These are phyloP conservation scores for Astreopora myriophthalma DNA, from an alignment of 64 coral and sea anemone species.

Conservation along the genomic window DNA sequence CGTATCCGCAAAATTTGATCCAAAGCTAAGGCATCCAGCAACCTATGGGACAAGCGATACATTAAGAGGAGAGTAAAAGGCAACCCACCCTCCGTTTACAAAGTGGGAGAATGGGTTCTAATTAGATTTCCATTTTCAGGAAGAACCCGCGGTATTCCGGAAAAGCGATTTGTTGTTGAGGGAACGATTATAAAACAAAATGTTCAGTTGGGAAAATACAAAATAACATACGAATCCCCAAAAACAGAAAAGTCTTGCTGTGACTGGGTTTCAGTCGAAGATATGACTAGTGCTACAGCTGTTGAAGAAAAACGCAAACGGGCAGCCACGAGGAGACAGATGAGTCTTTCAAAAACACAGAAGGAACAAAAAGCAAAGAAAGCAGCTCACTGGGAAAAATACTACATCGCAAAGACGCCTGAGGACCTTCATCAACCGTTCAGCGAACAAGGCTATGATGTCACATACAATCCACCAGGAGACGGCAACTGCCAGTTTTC, in stretches of 20 bases:
- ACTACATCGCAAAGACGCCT: conserved; percentile 12
- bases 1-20: neutral
- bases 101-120: conserved; percentile 56
- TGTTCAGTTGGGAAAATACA: conserved; percentile 11
- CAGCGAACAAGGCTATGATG: conserved; percentile 21
- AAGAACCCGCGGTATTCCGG: conserved; percentile 14
- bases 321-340: neutral
- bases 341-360: neutral
- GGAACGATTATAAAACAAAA: conserved; percentile 28
- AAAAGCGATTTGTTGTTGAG: conserved; percentile 39
- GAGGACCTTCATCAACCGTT: neutral
- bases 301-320: conserved; percentile 19
- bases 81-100: conserved; percentile 54
- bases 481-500: conserved; percentile 61
- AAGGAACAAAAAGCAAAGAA: neutral
- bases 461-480: conserved; percentile 15
- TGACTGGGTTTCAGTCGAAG: conserved; percentile 65
- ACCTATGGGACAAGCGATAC: conserved; percentile 44
- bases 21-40: neutral
- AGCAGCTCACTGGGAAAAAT: conserved; percentile 20
- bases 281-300: conserved; percentile 60
- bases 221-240: conserved; percentile 11
- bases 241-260: neutral
- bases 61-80: conserved; percentile 26
- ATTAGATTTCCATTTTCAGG: conserved; percentile 50